phyloP scores from a whole-genome alignment of 2,797 vertebrate genomes.

The Sciurus vulgaris region DNA sequence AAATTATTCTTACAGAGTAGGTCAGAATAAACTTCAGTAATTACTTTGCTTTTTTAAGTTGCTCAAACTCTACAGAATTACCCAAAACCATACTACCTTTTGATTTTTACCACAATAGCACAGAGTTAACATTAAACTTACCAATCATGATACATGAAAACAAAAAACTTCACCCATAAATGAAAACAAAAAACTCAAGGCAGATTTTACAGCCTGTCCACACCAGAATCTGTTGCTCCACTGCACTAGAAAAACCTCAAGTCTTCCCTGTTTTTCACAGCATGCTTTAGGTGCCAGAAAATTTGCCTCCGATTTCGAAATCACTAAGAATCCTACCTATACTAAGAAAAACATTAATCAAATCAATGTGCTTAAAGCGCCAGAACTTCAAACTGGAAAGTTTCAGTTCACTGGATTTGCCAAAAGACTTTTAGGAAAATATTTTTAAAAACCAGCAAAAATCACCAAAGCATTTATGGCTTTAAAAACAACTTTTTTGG shows the following conservation, averaged over 20 bases:
- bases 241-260: not conserved
- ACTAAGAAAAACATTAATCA: constrained; percentile 5
- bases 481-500: constrained; percentile 11
- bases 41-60: constrained; percentile 57
- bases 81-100: constrained; percentile 15
- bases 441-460: constrained; percentile 46
- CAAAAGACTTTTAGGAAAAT: constrained; percentile 47
- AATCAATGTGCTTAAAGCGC: not conserved
- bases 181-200: constrained; percentile 21
- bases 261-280: not conserved
- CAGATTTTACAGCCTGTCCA: not conserved
- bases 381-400: constrained; percentile 10
- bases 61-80: constrained; percentile 45
- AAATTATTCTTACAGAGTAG: constrained; percentile 48
- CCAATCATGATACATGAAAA: not conserved
- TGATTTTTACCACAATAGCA: constrained; percentile 35
- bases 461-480: not conserved
- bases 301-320: constrained; percentile 52
- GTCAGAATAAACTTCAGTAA: constrained; percentile 45
- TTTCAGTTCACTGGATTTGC: constrained; percentile 6
- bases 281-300: not conserved
- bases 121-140: constrained; percentile 29
- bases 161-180: not conserved
- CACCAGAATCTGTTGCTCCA: not conserved
- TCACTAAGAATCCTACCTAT: not conserved